These are phyloP conservation scores for Diceros bicornis DNA, from an alignment of 2,797 vertebrate species.

Conservation along the genomic window DNA sequence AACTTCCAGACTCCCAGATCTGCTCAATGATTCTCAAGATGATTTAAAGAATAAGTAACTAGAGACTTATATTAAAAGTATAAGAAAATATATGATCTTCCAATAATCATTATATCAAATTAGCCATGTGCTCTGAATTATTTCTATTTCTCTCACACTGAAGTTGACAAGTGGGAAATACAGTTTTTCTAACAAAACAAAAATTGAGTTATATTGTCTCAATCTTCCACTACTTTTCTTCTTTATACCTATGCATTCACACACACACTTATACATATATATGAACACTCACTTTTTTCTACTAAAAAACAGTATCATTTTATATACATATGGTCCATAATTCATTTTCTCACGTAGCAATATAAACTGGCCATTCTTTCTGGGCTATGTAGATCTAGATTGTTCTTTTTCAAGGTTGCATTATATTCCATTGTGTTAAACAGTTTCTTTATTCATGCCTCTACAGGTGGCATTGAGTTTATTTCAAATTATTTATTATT, in stretches of 20 bases:
- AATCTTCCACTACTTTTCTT: neutral
- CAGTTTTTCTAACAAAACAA: neutral
- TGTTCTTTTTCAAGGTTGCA: neutral
- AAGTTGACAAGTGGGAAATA: neutral
- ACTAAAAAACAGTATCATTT: neutral
- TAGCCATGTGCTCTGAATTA: neutral
- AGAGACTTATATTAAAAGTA: slow-evolving; percentile 38
- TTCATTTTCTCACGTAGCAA: neutral
- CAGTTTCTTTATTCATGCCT: slow-evolving; percentile 25
- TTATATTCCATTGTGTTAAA: neutral
- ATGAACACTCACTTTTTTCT: neutral
- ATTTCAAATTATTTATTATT: slow-evolving; percentile 7
- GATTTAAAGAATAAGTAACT: neutral
- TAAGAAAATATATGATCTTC: neutral
- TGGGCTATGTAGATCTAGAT: neutral
- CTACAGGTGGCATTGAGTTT: neutral
- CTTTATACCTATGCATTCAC: neutral
- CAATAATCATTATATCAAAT: neutral
- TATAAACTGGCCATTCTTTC: neutral
- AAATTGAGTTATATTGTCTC: neutral
- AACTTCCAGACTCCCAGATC: neutral
- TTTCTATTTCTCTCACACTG: slow-evolving; percentile 2
- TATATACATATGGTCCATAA: neutral
- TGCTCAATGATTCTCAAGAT: slow-evolving; percentile 47
- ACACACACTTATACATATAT: neutral